These are phyloP conservation scores for Nyctereutes procyonoides DNA, from an alignment of 2,113 vertebrate species.

Conservation along the genomic window DNA sequence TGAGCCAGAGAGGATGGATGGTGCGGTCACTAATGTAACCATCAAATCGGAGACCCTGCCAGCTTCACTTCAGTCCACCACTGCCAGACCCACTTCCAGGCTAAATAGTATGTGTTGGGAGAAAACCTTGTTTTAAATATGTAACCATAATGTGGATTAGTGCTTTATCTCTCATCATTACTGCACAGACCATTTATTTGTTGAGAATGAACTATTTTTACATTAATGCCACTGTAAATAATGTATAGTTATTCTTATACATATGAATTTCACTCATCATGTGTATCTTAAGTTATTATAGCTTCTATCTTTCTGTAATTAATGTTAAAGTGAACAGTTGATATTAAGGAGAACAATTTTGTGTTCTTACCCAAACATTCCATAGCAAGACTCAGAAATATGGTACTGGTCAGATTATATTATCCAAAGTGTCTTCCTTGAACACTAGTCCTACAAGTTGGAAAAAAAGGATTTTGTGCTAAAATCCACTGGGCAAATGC, in stretches of 20 bases:
- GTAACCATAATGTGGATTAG: not conserved
- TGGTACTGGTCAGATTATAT: not conserved
- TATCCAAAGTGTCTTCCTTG: conserved; percentile 36
- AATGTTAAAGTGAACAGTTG: not conserved
- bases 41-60: conserved; percentile 90
- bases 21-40: conserved; percentile 82
- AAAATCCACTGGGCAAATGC: not conserved
- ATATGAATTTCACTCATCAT: not conserved
- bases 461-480: not conserved
- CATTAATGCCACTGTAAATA: not conserved
- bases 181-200: not conserved
- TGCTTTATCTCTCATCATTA: not conserved
- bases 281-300: not conserved
- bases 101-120: conserved; percentile 85
- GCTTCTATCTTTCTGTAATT: not conserved
- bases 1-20: conserved; percentile 85
- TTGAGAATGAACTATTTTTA: conserved; percentile 35
- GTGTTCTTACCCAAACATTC: not conserved
- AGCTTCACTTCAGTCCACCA: conserved; percentile 81
- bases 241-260: not conserved
- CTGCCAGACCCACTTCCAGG: conserved; percentile 82
- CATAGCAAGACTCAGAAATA: conserved; percentile 22
- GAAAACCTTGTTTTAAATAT: not conserved
- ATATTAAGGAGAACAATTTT: conserved; percentile 14
- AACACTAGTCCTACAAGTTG: not conserved